Evolutionary conservation across 1,140 invertebrate species (phyloP), one percentile per base, ranked within the genome.

Genomic region (Calephelis nemesis): DNA sequence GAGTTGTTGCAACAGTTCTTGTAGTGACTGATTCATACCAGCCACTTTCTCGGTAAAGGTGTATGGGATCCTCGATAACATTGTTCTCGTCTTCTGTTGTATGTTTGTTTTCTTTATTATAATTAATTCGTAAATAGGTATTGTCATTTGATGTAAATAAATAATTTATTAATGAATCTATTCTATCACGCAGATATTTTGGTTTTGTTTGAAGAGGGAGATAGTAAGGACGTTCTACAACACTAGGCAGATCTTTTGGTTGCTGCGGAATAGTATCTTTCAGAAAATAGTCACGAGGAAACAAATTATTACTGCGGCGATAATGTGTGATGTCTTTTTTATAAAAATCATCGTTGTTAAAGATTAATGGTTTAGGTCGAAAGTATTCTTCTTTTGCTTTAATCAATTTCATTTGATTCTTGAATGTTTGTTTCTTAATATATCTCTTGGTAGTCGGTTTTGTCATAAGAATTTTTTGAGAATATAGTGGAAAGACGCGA

Each of bases 81-180:
- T 8, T 19, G 47, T 45, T 7, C 42, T 7, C 42, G 42, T 70
- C 48, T 30, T 30, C 30, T 4, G 30, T 30, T 30, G 30, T 30
- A 39, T 58, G 11, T 50, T 19, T 15, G 45, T 65, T 7, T 42
- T 67, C 13, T 45, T 50, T 45, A 13, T 67, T 63, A 52, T 47
- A 63, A 48, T 1, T 40, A 19, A n/a, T 45, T 62, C 52, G n/a
- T 62, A 47, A 13, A 47, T 62, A 7, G 65, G 47, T 42, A 63
- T 52, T 9, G 47, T 60, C 19, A 69, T 73, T 8, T 63, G 11
- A 39, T 54, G 67, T 76, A 10, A 73, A 69, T 10, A 88, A 45
- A 65, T 77, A 78, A 19, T 69, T 83, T 68, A 77, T 74, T 15
- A 85, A 74, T 13, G 73, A 82, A 65, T 85, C 73, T 11, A 83